A percentile compares a stretch with the other conserved stretches of the same genome.
These are phyloP conservation scores for Venusia cambrica DNA, from an alignment of 2,888 invertebrate genomes.

Conservation along the genomic window DNA sequence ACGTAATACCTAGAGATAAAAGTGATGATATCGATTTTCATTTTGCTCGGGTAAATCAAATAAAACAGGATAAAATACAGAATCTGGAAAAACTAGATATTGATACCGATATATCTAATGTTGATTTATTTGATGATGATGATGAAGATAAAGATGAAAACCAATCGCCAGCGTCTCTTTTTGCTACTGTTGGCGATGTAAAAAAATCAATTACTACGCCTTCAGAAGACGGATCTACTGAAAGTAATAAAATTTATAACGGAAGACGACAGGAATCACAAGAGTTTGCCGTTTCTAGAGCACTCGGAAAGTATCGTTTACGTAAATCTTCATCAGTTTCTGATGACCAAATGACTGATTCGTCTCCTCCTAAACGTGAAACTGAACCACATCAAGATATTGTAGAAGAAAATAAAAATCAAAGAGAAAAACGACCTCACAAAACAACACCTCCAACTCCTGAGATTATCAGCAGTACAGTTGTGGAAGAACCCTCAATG, in stretches of 20 bases:
- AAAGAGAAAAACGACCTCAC: constrained; percentile 52
- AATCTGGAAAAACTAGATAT: constrained; percentile 78
- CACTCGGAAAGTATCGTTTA: constrained; percentile 89
- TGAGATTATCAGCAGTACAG: constrained; percentile 57
- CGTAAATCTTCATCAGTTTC: constrained; percentile 86
- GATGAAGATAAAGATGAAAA: constrained; percentile 82
- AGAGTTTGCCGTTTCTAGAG: constrained; percentile 92
- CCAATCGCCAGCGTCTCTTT: constrained; percentile 84
- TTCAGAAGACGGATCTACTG: constrained; percentile 82
- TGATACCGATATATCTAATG: constrained; percentile 82
- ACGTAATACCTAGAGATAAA: constrained; percentile 63
- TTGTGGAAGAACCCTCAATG: constrained; percentile 73
- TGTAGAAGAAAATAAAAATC: constrained; percentile 41
- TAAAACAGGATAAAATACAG: constrained; percentile 72
- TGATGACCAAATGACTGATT: constrained; percentile 84
- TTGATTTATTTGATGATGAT: constrained; percentile 79
- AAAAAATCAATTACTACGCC: constrained; percentile 81
- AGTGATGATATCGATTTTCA: constrained; percentile 76
- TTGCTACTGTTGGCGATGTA: constrained; percentile 88
- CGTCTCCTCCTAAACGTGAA: constrained; percentile 62
- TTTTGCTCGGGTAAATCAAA: constrained; percentile 78
- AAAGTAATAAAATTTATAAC: constrained; percentile 77
- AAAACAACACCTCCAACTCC: constrained; percentile 54
- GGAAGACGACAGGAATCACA: constrained; percentile 91
- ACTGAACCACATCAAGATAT: constrained; percentile 45